phyloP scores from a whole-genome alignment of 2,113 vertebrate species.

The Onychostoma macrolepis region DNA sequence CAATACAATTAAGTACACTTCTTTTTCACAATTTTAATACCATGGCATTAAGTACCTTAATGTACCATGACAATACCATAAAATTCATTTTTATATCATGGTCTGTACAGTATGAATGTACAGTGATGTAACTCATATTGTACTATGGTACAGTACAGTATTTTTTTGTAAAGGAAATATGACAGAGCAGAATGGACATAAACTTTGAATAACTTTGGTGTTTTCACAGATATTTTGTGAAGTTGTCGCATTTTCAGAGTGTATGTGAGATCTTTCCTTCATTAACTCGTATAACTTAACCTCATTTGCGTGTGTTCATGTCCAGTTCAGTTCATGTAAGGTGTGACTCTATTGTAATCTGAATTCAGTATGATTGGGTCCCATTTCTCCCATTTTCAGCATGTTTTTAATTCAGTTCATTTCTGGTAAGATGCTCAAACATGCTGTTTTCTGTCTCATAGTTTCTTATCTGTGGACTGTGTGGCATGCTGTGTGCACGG shows the following conservation, averaged over 20 bases:
- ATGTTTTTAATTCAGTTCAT: not conserved
- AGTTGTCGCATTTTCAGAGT: too few species aligned
- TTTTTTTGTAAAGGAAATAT: not conserved
- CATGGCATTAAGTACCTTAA: not conserved
- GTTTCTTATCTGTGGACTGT: conserved; percentile 96
- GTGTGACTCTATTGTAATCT: not conserved
- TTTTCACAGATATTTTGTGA: not conserved
- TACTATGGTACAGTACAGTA: not conserved
- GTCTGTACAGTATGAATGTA: not conserved
- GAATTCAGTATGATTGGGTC: not conserved
- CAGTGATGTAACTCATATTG: not conserved
- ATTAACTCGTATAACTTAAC: not conserved
- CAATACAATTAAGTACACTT: not conserved
- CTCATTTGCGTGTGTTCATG: not conserved
- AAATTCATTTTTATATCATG: not conserved
- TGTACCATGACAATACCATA: not conserved
- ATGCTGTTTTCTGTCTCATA: conserved; percentile 67
- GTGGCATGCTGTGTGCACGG: conserved; percentile 93
- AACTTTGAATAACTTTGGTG: not conserved
- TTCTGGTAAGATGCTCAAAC: not conserved
- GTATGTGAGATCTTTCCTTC: not conserved
- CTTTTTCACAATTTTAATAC: not conserved
- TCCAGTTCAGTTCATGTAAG: not conserved
- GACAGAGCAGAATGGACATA: not conserved
- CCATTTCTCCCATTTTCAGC: not conserved